These are phyloP conservation scores for Lucilia cuprina DNA, from an alignment of 1,140 invertebrate genomes.

Conservation along the genomic window DNA sequence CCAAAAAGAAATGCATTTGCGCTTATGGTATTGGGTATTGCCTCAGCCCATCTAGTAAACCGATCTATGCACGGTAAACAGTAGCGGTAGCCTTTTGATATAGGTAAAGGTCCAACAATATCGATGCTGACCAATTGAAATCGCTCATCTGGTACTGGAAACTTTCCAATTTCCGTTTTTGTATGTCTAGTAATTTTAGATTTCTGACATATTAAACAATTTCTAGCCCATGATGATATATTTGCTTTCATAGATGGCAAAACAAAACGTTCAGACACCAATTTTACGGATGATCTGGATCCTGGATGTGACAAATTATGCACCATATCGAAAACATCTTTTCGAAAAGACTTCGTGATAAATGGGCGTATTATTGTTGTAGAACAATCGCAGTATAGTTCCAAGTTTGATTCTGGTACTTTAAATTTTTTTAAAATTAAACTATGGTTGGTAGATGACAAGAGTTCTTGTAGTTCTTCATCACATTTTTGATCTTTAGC, in stretches of 20 bases:
- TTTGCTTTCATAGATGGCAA: not conserved
- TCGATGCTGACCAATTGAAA: slow-evolving; percentile 15
- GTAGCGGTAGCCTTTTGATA: slow-evolving; percentile 2
- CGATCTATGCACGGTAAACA: slow-evolving; percentile 26
- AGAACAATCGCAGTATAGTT: slow-evolving; percentile 27
- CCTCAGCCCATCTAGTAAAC: slow-evolving; percentile 39
- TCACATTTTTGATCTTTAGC: not conserved
- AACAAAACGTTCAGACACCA: not conserved
- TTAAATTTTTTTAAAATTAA: not conserved
- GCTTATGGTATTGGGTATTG: slow-evolving; percentile 47
- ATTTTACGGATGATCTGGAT: not conserved
- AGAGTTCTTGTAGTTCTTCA: no score
- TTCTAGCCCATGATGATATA: not conserved
- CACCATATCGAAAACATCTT: not conserved
- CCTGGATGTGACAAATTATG: no score
- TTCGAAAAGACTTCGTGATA: not conserved
- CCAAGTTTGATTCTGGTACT: not conserved
- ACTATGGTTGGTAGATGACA: not conserved
- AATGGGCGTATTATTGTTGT: not conserved
- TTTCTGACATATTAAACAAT: not conserved
- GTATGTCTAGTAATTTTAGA: not conserved
- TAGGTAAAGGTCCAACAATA: slow-evolving; percentile 33
- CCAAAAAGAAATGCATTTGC: slow-evolving; percentile 45
- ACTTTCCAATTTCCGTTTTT: not conserved
- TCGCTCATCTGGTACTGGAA: not conserved